These are phyloP conservation scores for Carassius gibelio DNA, from an alignment of 2,113 vertebrate species.

Conservation along the genomic window DNA sequence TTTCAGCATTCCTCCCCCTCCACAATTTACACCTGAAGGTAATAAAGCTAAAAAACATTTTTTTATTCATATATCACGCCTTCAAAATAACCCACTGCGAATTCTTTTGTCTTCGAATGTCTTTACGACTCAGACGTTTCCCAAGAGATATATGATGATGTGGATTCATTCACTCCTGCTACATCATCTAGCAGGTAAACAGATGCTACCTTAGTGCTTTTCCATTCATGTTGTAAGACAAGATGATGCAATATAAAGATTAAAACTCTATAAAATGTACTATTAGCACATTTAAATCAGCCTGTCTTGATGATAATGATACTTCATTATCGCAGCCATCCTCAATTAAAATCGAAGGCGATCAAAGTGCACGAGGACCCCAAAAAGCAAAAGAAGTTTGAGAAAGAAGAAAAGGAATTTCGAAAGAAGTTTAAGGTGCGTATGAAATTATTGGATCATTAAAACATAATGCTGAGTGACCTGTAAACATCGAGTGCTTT, in stretches of 20 bases:
- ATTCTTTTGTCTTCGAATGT: neutral
- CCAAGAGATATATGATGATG: constrained; percentile 84
- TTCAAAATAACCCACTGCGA: neutral
- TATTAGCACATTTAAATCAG: neutral
- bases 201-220: neutral
- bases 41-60: constrained; percentile 41
- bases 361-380: constrained; percentile 39
- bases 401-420: constrained; percentile 91
- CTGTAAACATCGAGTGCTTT: neutral
- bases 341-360: constrained; percentile 57
- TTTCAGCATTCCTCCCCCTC: constrained; percentile 61
- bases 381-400: constrained; percentile 84
- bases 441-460: neutral
- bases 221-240: neutral
- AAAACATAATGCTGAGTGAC: too few species aligned
- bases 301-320: neutral
- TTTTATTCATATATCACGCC: neutral
- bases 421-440: constrained; percentile 92
- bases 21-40: constrained; percentile 61
- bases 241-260: constrained; percentile 33
- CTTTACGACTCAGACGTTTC: neutral
- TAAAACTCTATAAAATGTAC: too few species aligned
- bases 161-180: constrained; percentile 77
- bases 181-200: constrained; percentile 72
- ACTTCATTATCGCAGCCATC: constrained; percentile 57